These are phyloP conservation scores for Aplodontia rufa DNA, from an alignment of 2,113 vertebrate species.

Conservation along the genomic window DNA sequence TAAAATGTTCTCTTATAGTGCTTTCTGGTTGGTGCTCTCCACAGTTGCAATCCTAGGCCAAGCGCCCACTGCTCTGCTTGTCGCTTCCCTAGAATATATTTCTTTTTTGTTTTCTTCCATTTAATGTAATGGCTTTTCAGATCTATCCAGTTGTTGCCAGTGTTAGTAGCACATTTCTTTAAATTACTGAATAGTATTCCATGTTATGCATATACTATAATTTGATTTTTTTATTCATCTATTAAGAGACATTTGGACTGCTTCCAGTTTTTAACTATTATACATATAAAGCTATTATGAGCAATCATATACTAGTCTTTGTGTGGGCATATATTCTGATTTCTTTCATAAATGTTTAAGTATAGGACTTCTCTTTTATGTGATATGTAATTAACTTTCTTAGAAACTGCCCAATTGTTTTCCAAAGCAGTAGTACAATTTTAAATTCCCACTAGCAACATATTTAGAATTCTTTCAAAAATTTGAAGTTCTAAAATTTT, in stretches of 20 bases:
- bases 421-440: background rate
- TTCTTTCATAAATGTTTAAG: background rate
- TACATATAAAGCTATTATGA: too few species aligned
- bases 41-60: background rate
- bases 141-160: background rate
- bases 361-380: too few species aligned
- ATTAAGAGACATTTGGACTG: background rate
- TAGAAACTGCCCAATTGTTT: background rate
- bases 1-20: background rate
- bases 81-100: background rate
- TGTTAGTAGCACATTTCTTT: background rate
- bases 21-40: background rate
- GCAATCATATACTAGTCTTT: background rate
- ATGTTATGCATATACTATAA: background rate
- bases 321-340: background rate
- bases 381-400: background rate
- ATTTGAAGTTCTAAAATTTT: background rate
- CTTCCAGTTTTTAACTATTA: background rate
- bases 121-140: background rate
- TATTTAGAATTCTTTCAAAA: background rate
- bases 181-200: background rate
- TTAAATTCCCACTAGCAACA: background rate
- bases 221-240: background rate
- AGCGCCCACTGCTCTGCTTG: background rate
- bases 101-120: background rate